Conservation (phyloP, 2,113 vertebrate genomes). For the Chamaetylas fuelleborni region DNA sequence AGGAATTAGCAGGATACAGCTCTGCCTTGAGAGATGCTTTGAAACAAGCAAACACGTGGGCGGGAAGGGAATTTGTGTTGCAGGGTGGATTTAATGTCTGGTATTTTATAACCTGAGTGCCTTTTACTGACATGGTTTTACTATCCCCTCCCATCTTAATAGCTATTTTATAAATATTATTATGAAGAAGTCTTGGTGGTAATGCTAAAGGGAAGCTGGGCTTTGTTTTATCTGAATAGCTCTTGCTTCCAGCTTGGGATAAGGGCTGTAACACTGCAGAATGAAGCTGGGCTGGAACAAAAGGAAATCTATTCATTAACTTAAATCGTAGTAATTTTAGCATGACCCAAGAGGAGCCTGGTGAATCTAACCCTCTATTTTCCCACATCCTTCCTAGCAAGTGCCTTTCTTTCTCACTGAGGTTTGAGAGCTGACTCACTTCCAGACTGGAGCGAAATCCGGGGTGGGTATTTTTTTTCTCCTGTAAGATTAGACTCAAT, state of each 20-base stretch:
- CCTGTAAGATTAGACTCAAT: background rate
- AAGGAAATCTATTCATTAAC: conserved; percentile 58
- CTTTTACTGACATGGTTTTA: conserved; percentile 14
- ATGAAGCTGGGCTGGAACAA: conserved; percentile 54
- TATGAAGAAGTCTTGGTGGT: conserved; percentile 42
- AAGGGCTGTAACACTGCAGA: conserved; percentile 33
- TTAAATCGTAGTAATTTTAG: conserved; percentile 66
- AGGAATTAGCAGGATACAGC: background rate
- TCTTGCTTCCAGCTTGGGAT: conserved; percentile 24
- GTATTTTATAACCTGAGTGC: background rate
- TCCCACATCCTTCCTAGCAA: conserved; percentile 51
- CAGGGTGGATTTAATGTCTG: conserved; percentile 3
- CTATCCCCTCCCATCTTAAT: conserved; percentile 45
- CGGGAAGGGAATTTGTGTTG: background rate
- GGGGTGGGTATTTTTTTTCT: background rate
- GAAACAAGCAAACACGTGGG: background rate
- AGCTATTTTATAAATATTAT: conserved; percentile 65
- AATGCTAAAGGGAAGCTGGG: conserved; percentile 34
- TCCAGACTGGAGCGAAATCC: conserved; percentile 16
- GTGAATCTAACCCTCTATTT: conserved; percentile 63
- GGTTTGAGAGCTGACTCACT: conserved; percentile 47
- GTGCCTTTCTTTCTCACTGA: conserved; percentile 35
- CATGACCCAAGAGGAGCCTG: conserved; percentile 55
- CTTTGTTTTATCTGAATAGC: conserved; percentile 60
- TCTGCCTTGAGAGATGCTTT: background rate